A percentile compares a stretch with the other conserved stretches of the same genome.
phyloP scores from a whole-genome alignment of 2,888 invertebrate genomes.

The Torymus auratus region DNA sequence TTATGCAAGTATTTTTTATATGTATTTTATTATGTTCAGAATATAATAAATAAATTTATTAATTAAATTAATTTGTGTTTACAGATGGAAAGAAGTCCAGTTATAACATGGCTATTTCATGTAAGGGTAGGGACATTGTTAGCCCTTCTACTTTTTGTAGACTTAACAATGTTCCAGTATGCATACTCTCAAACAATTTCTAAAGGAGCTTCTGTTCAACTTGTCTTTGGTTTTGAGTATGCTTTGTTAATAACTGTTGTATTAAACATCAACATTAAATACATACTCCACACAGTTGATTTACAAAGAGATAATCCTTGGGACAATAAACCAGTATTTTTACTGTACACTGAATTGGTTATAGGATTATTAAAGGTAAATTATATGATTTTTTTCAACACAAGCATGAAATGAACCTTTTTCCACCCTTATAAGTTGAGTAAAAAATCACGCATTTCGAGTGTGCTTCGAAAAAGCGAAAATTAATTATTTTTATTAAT shows the following conservation, averaged over 20 bases:
- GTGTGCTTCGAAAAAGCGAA: no score
- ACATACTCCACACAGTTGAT: constrained; percentile 90
- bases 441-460: no score
- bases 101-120: constrained; percentile 97
- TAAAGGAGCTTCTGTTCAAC: constrained; percentile 97
- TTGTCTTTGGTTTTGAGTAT: constrained; percentile 99
- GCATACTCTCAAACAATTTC: constrained; percentile 95
- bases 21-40: constrained; percentile 17
- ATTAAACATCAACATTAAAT: constrained; percentile 94
- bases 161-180: constrained; percentile 93
- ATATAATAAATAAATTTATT: constrained; percentile 10
- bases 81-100: constrained; percentile 99
- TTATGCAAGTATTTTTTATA: constrained; percentile 85
- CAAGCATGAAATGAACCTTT: no score
- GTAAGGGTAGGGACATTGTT: constrained; percentile 91
- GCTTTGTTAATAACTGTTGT: constrained; percentile 96
- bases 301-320: constrained; percentile 96
- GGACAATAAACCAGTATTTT: constrained; percentile 99
- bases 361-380: constrained; percentile 89
- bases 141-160: constrained; percentile 87
- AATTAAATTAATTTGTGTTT: constrained; percentile 63
- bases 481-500: no score
- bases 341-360: constrained; percentile 96
- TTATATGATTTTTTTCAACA: not conserved
- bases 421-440: no score